A percentile compares a stretch with the other conserved stretches of the same genome.
These are phyloP conservation scores for Elmis aenea DNA, from an alignment of 2,888 invertebrate species.

Conservation along the genomic window DNA sequence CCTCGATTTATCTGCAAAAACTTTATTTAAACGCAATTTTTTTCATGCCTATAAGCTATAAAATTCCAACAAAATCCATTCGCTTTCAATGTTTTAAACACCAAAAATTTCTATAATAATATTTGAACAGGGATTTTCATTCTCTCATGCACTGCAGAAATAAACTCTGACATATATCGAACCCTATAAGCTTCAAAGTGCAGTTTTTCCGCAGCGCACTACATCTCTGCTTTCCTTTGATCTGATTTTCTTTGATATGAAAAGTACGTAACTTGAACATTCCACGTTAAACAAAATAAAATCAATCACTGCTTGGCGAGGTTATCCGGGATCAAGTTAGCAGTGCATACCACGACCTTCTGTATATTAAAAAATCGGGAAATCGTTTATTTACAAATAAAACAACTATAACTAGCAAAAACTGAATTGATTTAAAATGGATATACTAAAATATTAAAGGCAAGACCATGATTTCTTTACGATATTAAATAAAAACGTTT, in stretches of 20 bases:
- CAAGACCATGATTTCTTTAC: not conserved
- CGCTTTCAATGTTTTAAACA: too few species aligned
- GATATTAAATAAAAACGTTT: not conserved
- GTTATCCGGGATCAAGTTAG: slow-evolving; percentile 32
- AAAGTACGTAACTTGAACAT: slow-evolving; percentile 34
- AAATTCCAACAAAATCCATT: too few species aligned
- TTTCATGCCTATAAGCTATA: too few species aligned
- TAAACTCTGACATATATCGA: too few species aligned
- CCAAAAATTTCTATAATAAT: too few species aligned
- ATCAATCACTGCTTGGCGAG: slow-evolving; percentile 31
- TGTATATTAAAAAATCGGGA: slow-evolving; percentile 6
- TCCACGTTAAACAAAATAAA: slow-evolving; percentile 33
- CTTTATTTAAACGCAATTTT: too few species aligned
- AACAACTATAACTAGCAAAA: not conserved
- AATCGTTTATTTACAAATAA: not conserved
- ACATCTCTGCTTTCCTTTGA: slow-evolving; percentile 29
- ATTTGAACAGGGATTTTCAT: too few species aligned
- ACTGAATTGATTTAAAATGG: not conserved
- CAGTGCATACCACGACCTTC: slow-evolving; percentile 20
- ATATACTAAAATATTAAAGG: not conserved
- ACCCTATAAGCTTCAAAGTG: too few species aligned
- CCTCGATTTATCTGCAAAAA: too few species aligned
- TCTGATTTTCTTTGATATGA: slow-evolving; percentile 35
- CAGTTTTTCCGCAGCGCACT: slow-evolving; percentile 13
- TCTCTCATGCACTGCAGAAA: too few species aligned